Evolutionary conservation across 2,888 invertebrate genomes (phyloP), one percentile per base, ranked within the genome.

Genomic region (Agriotes lineatus): DNA sequence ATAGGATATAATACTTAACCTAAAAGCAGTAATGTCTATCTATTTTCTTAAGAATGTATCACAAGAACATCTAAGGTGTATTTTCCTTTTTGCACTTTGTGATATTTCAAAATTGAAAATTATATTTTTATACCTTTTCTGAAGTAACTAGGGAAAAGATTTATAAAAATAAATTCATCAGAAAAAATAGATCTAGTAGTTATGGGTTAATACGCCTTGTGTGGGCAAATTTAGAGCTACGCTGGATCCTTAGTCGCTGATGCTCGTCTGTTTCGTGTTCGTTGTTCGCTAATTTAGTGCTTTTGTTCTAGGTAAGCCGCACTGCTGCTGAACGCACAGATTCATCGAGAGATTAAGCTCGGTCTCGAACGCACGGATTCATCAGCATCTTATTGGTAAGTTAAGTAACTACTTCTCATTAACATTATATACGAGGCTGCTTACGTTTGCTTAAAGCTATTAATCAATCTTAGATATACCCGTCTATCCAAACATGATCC

Each of bases 341-440:
- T 69, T 69, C 69, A 64, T 69, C 48, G 54, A 42, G 33, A 54
- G 69, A 69, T 69, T 69, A 64, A 65, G 20, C 44, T 59, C 52
- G 22, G 52, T 62, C 62, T 52, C 50, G 58, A 67, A 63, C 58
- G 54, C 50, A 44, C 22, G 56, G 60, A 73, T 73, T 72, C 68
- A 72, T 73, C 73, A 70, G 66, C 70, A 72, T 72, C 70, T 65
- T 70, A 69, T 57, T 65, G 65, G 74, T 72, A 69, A 74, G 74
- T 74, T 64, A 64, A 72, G 67, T 63, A 59, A 71, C 72, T 69
- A 60, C 67, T 73, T 72, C 70, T 70, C 70, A 73, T 68, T 66
- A 65, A 68, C 67, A 64, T 72, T 72, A 72, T 72, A 69, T 63
- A 72, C 64, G 63, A 68, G 67, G 50, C 48, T 71, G 69, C 67